Percentiles rank a stretch among this genome's conserved stretches.
phyloP scores from a whole-genome alignment of 2,113 vertebrate species.

The Chinchilla lanigera region DNA sequence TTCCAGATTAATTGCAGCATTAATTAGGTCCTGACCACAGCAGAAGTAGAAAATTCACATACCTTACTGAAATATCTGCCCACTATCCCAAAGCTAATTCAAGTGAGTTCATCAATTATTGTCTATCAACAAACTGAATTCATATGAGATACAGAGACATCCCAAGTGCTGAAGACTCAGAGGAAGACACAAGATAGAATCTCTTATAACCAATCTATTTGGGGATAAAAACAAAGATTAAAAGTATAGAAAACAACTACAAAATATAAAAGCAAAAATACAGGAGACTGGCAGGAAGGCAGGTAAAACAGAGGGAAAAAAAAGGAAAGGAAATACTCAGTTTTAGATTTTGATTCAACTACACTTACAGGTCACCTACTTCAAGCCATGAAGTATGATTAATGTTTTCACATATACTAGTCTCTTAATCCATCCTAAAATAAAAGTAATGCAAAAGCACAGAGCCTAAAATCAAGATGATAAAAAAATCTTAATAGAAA shows the following conservation, averaged over 20 bases:
- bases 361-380: background rate
- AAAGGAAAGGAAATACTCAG: background rate
- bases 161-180: background rate
- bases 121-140: background rate
- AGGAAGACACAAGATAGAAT: background rate
- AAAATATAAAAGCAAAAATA: constrained; percentile 44
- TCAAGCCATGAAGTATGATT: constrained; percentile 8
- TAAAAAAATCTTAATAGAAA: constrained; percentile 10
- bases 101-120: constrained; percentile 43
- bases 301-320: background rate
- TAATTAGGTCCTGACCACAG: constrained; percentile 1
- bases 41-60: constrained; percentile 46
- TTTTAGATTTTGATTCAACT: background rate
- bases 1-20: constrained; percentile 22
- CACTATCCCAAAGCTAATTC: background rate
- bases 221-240: background rate
- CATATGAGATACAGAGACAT: background rate
- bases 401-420: background rate
- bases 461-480: background rate
- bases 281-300: background rate
- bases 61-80: constrained; percentile 13
- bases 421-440: constrained; percentile 55
- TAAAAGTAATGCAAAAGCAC: constrained; percentile 33
- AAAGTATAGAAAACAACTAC: background rate
- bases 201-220: background rate